Percentiles rank a stretch among this genome's conserved stretches.
Conservation (phyloP, 2,113 vertebrate species). For the Gadus chalcogrammus region DNA sequence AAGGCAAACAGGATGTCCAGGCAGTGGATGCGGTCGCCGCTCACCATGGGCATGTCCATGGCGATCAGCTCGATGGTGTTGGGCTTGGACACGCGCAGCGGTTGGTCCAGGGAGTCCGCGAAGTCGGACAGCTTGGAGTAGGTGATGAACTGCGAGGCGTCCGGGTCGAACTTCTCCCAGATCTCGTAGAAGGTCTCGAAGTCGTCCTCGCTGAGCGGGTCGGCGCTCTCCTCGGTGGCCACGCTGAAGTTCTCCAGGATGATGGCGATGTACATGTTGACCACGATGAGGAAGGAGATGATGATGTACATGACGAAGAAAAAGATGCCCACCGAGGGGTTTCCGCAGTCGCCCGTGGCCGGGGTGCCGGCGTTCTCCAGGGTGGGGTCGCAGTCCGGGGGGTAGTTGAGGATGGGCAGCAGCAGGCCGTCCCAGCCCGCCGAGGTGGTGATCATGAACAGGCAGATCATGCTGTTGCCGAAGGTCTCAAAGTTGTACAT, state of each 20-base stretch:
- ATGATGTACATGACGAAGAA: conserved; percentile 99
- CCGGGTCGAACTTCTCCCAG: conserved; percentile 98
- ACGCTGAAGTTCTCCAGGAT: conserved; percentile 99
- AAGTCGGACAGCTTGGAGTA: conserved; percentile 96
- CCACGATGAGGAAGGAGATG: conserved; percentile 98
- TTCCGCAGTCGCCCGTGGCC: conserved; percentile 91
- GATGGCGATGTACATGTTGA: conserved; percentile 99
- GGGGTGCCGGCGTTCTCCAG: conserved; percentile 92
- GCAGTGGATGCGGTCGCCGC: conserved; percentile 97
- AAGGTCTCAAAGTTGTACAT: conserved; percentile 99
- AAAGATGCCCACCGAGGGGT: conserved; percentile 97
- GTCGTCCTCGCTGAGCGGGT: conserved; percentile 97
- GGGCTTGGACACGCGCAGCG: conserved; percentile 92
- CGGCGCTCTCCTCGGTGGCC: conserved; percentile 95
- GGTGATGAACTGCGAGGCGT: conserved; percentile 96
- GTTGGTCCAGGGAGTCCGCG: conserved; percentile 92
- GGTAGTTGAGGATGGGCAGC: conserved; percentile 93
- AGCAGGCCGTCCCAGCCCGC: conserved; percentile 96
- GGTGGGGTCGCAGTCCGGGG: conserved; percentile 85
- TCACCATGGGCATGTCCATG: conserved; percentile 99
- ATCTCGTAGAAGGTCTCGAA: conserved; percentile 99
- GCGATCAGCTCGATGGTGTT: conserved; percentile 98
- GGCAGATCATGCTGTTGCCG: conserved; percentile 99
- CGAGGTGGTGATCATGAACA: conserved; percentile 97
- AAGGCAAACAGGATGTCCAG: conserved; percentile 98